Evolutionary conservation across 2,888 invertebrate genomes (phyloP).

Genomic region (Synanthedon myopaeformis): DNA sequence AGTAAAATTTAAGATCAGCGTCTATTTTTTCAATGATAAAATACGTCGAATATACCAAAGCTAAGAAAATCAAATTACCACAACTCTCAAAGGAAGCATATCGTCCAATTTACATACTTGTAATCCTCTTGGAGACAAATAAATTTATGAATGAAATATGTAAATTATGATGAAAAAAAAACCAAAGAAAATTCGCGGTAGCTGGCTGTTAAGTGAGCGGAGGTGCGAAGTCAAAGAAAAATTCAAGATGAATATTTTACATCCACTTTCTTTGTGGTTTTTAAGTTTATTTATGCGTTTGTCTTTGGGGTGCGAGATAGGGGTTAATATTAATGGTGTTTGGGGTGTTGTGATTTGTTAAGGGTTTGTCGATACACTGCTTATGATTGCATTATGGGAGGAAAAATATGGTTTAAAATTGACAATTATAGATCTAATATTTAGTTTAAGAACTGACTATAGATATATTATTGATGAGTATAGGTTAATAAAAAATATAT

Average conservation of each 20-base stretch:
- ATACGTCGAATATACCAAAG: neutral
- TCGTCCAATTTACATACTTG: conserved; percentile 43
- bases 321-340: conserved; percentile 43
- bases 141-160: conserved; percentile 47
- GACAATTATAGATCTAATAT: too few species aligned
- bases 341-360: conserved; percentile 11
- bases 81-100: conserved; percentile 22
- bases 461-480: too few species aligned
- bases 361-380: neutral
- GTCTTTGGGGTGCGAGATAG: conserved; percentile 21
- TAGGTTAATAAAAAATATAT: too few species aligned
- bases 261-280: conserved; percentile 37
- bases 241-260: conserved; percentile 47
- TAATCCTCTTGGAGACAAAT: conserved; percentile 39
- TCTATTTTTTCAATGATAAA: too few species aligned
- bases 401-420: too few species aligned
- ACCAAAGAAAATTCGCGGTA: conserved; percentile 20
- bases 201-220: conserved; percentile 25
- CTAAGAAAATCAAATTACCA: neutral
- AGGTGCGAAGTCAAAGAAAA: conserved; percentile 38
- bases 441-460: too few species aligned
- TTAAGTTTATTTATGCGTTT: conserved; percentile 51
- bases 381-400: too few species aligned
- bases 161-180: conserved; percentile 41
- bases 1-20: too few species aligned